These are phyloP conservation scores for Pyrgus malvae DNA, from an alignment of 2,888 invertebrate genomes.

Conservation along the genomic window DNA sequence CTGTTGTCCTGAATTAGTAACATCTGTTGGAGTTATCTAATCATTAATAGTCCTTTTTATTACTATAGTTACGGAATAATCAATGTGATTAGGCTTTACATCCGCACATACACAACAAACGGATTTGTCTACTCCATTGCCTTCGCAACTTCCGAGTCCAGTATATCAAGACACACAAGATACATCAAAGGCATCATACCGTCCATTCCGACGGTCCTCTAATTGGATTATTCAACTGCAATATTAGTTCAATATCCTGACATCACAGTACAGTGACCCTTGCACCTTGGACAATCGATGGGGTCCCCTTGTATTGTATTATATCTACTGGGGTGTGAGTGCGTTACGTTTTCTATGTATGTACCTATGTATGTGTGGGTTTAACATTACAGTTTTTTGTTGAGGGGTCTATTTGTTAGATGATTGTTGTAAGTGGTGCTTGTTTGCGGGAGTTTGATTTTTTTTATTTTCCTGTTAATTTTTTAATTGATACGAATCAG, in stretches of 20 bases:
- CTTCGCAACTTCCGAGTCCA: conserved; percentile 9
- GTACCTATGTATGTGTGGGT: conserved; percentile 1
- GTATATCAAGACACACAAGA: conserved; percentile 26
- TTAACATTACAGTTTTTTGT: not conserved
- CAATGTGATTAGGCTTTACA: not conserved
- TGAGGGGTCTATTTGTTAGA: not conserved
- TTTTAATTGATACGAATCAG: too few relatives aligned
- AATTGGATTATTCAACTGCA: conserved; percentile 70
- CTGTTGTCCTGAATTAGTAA: too few relatives aligned
- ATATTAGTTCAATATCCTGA: conserved; percentile 67
- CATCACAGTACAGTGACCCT: conserved; percentile 68
- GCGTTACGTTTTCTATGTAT: not conserved
- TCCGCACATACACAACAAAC: conserved; percentile 16
- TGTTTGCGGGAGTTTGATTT: not conserved
- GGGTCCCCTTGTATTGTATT: conserved; percentile 40
- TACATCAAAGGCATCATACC: conserved; percentile 56
- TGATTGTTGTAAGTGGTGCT: not conserved
- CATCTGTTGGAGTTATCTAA: too few relatives aligned
- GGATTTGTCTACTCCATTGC: conserved; percentile 15
- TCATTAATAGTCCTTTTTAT: too few relatives aligned
- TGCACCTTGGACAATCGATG: conserved; percentile 57
- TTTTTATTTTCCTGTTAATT: too few relatives aligned
- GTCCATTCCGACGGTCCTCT: conserved; percentile 48
- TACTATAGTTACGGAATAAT: too few relatives aligned
- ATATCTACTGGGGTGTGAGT: conserved; percentile 35